A percentile compares a stretch with the other conserved stretches of the same genome.
Conservation (phyloP, 2,888 invertebrate genomes). For the Dasysyrphus tricinctus region DNA sequence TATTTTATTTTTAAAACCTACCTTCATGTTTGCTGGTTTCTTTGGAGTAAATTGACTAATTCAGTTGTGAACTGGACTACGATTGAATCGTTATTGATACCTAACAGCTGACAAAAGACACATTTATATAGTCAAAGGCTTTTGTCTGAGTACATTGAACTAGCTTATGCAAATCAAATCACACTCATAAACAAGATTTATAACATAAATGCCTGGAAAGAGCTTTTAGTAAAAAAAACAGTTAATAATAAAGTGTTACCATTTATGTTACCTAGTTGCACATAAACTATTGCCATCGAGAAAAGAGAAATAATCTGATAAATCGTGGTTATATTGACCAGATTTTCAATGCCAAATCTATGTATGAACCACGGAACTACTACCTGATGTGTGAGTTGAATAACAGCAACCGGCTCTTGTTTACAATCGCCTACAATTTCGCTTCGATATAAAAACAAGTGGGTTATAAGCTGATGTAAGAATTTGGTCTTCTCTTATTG, state of each 20-base stretch:
- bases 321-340: too few relatives aligned
- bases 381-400: background rate
- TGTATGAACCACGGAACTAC: background rate
- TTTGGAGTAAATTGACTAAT: slow-evolving; percentile 24
- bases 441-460: background rate
- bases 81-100: slow-evolving; percentile 27
- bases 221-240: background rate
- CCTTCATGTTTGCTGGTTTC: slow-evolving; percentile 29
- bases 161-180: background rate
- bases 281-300: too few relatives aligned
- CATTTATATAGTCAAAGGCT: slow-evolving; percentile 18
- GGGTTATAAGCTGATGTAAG: background rate
- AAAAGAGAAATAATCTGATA: too few relatives aligned
- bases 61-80: slow-evolving; percentile 35
- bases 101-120: background rate
- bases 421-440: background rate
- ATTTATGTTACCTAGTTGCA: too few relatives aligned
- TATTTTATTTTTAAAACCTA: background rate
- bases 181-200: background rate
- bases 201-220: background rate
- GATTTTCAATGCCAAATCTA: background rate
- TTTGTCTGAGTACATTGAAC: slow-evolving; percentile 17
- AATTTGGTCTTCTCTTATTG: background rate
- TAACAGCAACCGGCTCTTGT: background rate
- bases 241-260: too few relatives aligned